Base-by-base conservation (phyloP, 1,140 invertebrate genomes). In the Vanessa tameamea region DNA sequence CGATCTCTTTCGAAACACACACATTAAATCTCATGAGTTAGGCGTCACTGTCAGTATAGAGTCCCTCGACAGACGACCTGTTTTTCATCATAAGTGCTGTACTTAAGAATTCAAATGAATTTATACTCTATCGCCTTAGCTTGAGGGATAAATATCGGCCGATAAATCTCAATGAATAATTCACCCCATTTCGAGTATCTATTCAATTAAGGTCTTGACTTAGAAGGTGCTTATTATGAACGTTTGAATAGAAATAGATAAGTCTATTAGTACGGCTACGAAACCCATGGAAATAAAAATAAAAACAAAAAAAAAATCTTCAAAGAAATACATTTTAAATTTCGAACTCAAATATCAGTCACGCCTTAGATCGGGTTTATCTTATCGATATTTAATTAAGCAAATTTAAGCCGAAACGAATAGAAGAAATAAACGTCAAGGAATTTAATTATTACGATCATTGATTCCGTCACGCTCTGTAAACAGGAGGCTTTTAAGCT, bases 401-500 rank as follows among this genome's bases (percentile, higher is more conserved):
- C 73, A 78, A 78, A 78, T 78, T 80, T 64, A 76, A 79, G 70
- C 53, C 72, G 63, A 79, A 73, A 63, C 70, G 69, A 80, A 68
- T 66, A 72, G 73, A 73, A 79, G 78, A 79, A 77, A 80, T 64
- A 69, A 69, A 78, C 81, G 69, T 78, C 71, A 77, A 72, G 78
- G 82, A 87, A 87, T 87, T 86, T 87, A 85, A 88, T 88, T 88
- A 87, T 77, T 79, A 84, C 78, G 77, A 82, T 82, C 82, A 84
- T 82, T 86, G 83, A 84, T 84, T 87, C 77, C 75, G 81, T 84
- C 78, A 83, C 76, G 75, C 65, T 75, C 61, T 67, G 79, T 84
- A 85, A 86, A 86, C 79, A 86, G 75, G 37, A 77, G 76, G 73
- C 73, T 83, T 83, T 76, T 76, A 76, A 77, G 70, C 77, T 72